A percentile compares a stretch with the other conserved stretches of the same genome.
These are phyloP conservation scores for Tinea pellionella DNA, from an alignment of 2,888 invertebrate species.

Conservation along the genomic window DNA sequence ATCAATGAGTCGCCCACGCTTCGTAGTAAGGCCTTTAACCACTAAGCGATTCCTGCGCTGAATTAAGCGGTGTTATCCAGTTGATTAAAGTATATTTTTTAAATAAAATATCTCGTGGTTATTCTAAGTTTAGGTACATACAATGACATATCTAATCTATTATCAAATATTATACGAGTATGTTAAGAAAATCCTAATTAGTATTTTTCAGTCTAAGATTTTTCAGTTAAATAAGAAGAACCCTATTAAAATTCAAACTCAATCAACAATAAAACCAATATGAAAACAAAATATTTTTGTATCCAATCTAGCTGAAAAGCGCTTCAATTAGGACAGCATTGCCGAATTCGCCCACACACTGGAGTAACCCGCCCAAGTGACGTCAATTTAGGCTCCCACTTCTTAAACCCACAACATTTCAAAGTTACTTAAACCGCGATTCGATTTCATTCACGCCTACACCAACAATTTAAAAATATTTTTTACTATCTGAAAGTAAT, in stretches of 20 bases:
- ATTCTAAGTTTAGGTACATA: too few relatives aligned
- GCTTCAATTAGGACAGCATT: not conserved
- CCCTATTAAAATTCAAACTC: too few relatives aligned
- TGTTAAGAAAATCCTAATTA: too few relatives aligned
- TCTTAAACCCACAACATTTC: not conserved
- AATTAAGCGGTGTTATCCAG: not conserved
- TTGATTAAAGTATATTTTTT: too few relatives aligned
- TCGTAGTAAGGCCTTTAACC: not conserved
- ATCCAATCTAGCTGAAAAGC: not conserved
- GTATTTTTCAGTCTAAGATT: too few relatives aligned
- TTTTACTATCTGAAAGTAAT: not conserved
- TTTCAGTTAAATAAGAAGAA: too few relatives aligned
- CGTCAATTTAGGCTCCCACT: not conserved
- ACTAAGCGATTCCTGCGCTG: not conserved
- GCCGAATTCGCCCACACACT: slow-evolving; percentile 4
- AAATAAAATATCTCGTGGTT: too few relatives aligned
- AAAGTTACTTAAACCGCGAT: not conserved
- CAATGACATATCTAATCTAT: too few relatives aligned
- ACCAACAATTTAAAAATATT: not conserved
- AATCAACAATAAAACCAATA: too few relatives aligned
- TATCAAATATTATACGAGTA: too few relatives aligned
- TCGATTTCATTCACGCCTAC: not conserved
- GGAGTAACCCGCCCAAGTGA: slow-evolving; percentile 8
- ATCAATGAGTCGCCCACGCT: slow-evolving; percentile 9
- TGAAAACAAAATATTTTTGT: too few relatives aligned